Evolutionary conservation across 2,888 invertebrate species (phyloP), one percentile per base, ranked within the genome.

Genomic region (Azorinus chamasolen): DNA sequence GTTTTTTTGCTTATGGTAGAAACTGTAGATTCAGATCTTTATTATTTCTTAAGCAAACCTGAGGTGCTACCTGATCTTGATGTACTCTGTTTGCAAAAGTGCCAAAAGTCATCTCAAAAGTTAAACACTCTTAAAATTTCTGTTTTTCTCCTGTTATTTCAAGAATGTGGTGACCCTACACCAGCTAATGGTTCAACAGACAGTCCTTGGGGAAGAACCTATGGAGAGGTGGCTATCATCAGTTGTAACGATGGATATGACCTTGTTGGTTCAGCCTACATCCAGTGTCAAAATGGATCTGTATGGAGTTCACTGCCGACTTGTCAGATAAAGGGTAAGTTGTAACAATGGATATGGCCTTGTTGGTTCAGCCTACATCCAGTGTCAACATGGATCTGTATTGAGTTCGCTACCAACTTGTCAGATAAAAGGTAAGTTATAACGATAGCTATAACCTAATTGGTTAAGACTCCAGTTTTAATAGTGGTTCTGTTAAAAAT

Each of bases 151-250:
- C n/a, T n/a, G n/a, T n/a, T n/a, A n/a, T n/a, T n/a, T 20, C 4
- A 4, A 45, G 45, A 18, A 45, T 45, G 45, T 16, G 14, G 45
- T 20, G 45, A 45, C 20, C 45, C 45, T 20, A 45, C 45, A 8
- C 45, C 45, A 45, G n/a, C 45, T 6, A 27, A 73, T 22, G 72
- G 72, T 8, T 10, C 2, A 22, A 20, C 54, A n/a, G 8, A 2
- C 22, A 41, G 27, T 12, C 50, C 46, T 22, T 48, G 37, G 8
- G 55, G 51, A 6, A 65, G 59, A 25, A 61, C 55, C 16, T 73
- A 66, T 46, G 65, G 65, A 12, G 59, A 25, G 8, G 54, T 61
- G 20, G 66, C 65, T 16, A 24, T 57, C 10, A 45, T 72, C 5
- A 50, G 50, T 2, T 72, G 71, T 45, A 45, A 58, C 39, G 43